Base-by-base conservation (phyloP, 2,113 vertebrate genomes). In the Lophura nycthemera region DNA sequence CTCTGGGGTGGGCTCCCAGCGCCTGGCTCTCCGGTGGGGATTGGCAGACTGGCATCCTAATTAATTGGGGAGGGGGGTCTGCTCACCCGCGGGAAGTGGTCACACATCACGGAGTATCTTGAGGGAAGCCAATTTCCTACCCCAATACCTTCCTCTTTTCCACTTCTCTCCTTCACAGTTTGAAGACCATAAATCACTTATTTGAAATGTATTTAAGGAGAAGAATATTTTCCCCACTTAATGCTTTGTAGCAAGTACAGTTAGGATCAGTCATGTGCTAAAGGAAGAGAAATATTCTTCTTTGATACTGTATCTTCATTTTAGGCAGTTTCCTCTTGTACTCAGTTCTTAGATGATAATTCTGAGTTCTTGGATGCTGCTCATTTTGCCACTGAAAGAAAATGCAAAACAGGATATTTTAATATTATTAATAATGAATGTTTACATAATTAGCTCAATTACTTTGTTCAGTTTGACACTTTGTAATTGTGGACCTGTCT, bases 401-500 rank as follows among this genome's bases (percentile, higher is more conserved):
- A 95, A 95, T 94, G 93, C 94, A 96, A 95, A 95, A 1, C 66
- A 86, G 90, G 83, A 10, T 90, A 88, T 95, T 95, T 94, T 90
- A 94, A 86, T 92, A 61, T 83, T 88, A 71, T 67, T 95, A 90
- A 84, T 93, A 92, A 96, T 81, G 65, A 90, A 47, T 94, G 93
- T 95, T 97, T 95, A 95, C 88, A 54, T 94, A 93, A 94, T 94
- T 95, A 90, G 75, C 86, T 91, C 79, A 90, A 52, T 93, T 91
- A 89, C 96, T 97, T 96, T 96, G 95, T 97, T 97, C 97, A 88
- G 89, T 86, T 89, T 93, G 92, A 94, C 91, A 79, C 96, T 89
- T 97, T 96, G 84, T 52, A 87, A 95, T 87, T 85, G 77, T 95
- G 96, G 93, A 92, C 96, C 93, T 97, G 95, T 93, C 96, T 90